These are phyloP conservation scores for Amblyopsis hoosieri DNA, from an alignment of 2,797 vertebrate species.

Conservation along the genomic window DNA sequence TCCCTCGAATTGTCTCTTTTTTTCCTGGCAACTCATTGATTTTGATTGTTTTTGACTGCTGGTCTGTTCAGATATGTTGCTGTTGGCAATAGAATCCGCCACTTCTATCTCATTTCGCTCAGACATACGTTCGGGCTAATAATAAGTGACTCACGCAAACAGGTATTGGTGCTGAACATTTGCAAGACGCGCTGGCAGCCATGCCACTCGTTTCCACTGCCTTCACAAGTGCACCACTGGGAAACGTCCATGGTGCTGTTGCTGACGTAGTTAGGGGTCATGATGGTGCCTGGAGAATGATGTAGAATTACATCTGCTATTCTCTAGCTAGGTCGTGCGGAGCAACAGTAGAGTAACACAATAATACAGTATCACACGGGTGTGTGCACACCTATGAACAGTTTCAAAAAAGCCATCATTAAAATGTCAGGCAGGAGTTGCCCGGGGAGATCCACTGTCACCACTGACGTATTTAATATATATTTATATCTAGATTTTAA, in stretches of 20 bases:
- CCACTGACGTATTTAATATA: conserved; percentile 1
- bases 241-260: conserved; percentile 88
- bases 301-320: neutral
- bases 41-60: no score
- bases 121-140: no score
- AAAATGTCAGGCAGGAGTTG: conserved; percentile 16
- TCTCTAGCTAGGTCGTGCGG: no score
- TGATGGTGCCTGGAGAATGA: conserved; percentile 84
- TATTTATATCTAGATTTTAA: conserved; percentile 13
- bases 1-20: conserved; percentile 33
- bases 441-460: conserved; percentile 11
- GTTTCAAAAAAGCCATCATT: conserved; percentile 17
- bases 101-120: no score
- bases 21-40: no score
- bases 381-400: conserved; percentile 3
- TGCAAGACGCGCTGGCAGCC: conserved; percentile 86
- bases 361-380: no score
- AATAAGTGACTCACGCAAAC: conserved; percentile 85
- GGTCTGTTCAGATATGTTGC: no score
- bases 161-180: conserved; percentile 89
- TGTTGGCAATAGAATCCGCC: no score
- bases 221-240: conserved; percentile 92
- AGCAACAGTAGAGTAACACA: conserved; percentile 7
- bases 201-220: conserved; percentile 91
- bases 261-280: conserved; percentile 96